Base-by-base conservation (phyloP, 2,888 invertebrate genomes). In the Trissolcus japonicus region DNA sequence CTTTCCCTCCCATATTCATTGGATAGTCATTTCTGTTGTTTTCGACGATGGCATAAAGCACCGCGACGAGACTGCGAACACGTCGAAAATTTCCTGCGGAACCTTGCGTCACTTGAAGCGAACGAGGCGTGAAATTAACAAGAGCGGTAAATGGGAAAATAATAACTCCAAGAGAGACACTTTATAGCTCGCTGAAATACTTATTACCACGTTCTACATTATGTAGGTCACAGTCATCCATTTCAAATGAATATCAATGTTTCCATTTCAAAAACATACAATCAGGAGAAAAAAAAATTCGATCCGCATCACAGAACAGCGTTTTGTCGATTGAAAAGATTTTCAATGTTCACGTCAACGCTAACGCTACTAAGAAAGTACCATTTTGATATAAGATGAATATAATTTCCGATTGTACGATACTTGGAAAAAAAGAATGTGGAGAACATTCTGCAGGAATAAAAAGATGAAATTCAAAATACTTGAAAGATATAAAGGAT, bases 91-190 rank as follows among this genome's bases (percentile, higher is more conserved):
- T 79, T 79, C 76, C 79, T 76, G 76, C 72, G 76, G 76, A 79
- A 76, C 76, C 79, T 65, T 76, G 79, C 79, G 73, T 79, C 79
- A 76, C 79, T 79, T 76, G 76, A 76, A 73, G 65, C 41, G 59
- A 79, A 76, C 79, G 79, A 76, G 73, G 79, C 79, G 76, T 79
- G 79, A 79, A 79, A 79, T 79, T 73, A 79, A 76, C 79, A 79
- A 79, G 79, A 76, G 66, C 69, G 14, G 73, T 66, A 79, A 79
- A 79, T 79, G 79, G 69, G 76, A 79, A 79, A 78, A 78, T 78
- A 78, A 78, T 78, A 78, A 78, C 75, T 75, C 61, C 48, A 53
- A 61, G 74, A 71, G 71, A 74, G 73, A 69, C 71, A 73, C 60
- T 76, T 79, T 76, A 79, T 76, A 73, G 76, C 68, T 73, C 63